Base-by-base conservation (phyloP, 2,113 vertebrate genomes). In the Paramisgurnus dabryanus region DNA sequence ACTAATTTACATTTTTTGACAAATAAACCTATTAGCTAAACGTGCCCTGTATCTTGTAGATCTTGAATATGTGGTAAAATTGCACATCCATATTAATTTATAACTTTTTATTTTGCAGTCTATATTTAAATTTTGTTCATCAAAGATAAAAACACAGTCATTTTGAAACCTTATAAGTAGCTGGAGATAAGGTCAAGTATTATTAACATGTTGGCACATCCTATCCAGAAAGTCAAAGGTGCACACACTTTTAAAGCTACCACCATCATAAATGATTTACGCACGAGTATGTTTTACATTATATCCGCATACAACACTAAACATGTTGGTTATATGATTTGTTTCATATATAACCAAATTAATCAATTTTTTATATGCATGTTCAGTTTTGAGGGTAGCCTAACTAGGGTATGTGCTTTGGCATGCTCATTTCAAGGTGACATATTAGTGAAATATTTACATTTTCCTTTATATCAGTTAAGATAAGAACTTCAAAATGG, bases 1-100 rank as follows among this genome's bases (percentile, higher is more conserved):
- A 79, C 65, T 82, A 72, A 83, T 83, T 80, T 8, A 70, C 65
- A 65, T 78, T 45, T 60, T 47, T 34, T 75, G 67, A 47, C 49
- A 41, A 78, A 66, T 45, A 66, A 50, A 41, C 7, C 27, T 34
- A 66, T 66, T 45, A 18, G 27, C 34, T 40, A 60, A 10, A n/a
- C 60, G 39, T 67, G 41, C 9, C n/a, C 17, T 50, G 34, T 18
- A 49, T 70, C 43, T 66, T 39, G 40, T 78, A 7, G 34, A 72
- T 68, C 55, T 77, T 40, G 9, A 68, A 67, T 8, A n/a, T 72
- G 47, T n/a, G 12, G 13, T 49, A 39, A 3, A 45, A 47, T n/a
- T 41, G 3, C 12, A 71, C 2, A 58, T 41, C 39, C 34, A 18
- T 18, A 58, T n/a, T 18, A 58, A 18, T 72, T 72, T 7, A 17